Base-by-base conservation (phyloP, 1,140 invertebrate species). In the Drosophila erecta region DNA sequence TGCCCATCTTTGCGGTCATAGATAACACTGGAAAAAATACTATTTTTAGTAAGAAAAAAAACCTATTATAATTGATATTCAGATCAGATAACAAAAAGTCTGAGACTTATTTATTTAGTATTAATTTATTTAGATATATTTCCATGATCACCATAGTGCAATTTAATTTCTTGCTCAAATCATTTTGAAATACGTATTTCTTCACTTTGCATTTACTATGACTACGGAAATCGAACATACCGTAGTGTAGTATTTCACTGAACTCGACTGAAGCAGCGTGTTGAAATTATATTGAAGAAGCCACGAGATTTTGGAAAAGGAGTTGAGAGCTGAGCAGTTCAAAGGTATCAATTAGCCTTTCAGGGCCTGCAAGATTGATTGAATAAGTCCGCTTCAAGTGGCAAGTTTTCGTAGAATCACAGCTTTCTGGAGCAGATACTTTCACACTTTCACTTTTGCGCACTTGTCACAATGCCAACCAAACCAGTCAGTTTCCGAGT, bases 351-450 rank as follows among this genome's bases (percentile, higher is more conserved):
- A 30, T 8, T 30, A 2, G 27, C 7, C 27, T 30, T 30, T 30
- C 7, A 7, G 27, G 27, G 8, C 27, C 27, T 30, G 30, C 30
- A 30, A 30, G 30, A 59, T 59, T 11, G 54, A 59, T 62, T 61
- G 14, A 58, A 59, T 33, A 61, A 58, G 30, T 24, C 30, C 57
- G 55, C 41, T 22, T 1, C 41, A 22, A 20, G 37, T 55, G 12
- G 15, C 11, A 15, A 35, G 35, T 7, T 50, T 30, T 11, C 0
- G 24, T 24, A 15, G 10, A 49, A 15, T 27, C 24, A 4, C 24
- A 24, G 24, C 24, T 24, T 24, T 24, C 30, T 2, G 30, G 7
- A 8, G 30, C 30, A 30, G 7, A 30, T 30, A 30, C 27, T 30
- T 30, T 8, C 7, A 30, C 4, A 24, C 24, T 24, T 4, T 24